A percentile compares a stretch with the other conserved stretches of the same genome.
Conservation (phyloP, 23 tunicate genomes). For the Corella eumyota region DNA sequence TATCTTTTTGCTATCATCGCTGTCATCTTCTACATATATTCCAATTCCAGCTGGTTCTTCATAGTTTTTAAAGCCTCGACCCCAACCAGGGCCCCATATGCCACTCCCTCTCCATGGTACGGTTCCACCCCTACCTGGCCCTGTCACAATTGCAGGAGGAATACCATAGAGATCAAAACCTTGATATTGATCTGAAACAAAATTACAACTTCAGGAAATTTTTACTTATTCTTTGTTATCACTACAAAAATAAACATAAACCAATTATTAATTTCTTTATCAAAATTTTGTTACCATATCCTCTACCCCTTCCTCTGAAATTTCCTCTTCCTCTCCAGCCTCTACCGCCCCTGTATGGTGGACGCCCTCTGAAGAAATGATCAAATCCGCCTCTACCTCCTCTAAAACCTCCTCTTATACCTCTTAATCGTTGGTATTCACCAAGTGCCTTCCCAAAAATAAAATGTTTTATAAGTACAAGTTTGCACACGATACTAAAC, state of each 20-base stretch:
- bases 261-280: too few relatives aligned
- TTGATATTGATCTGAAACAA: too few relatives aligned
- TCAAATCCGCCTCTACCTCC: slow-evolving; percentile 47
- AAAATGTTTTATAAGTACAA: neutral
- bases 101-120: slow-evolving; percentile 37
- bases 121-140: slow-evolving; percentile 31
- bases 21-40: slow-evolving; percentile 60
- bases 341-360: slow-evolving; percentile 37
- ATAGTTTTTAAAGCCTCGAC: slow-evolving; percentile 20
- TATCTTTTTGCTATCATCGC: slow-evolving; percentile 19
- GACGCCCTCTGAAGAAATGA: slow-evolving; percentile 54
- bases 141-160: slow-evolving; percentile 14
- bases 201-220: too few relatives aligned
- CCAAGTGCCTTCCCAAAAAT: slow-evolving; percentile 21
- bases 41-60: slow-evolving; percentile 72
- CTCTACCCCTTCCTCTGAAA: slow-evolving; percentile 58
- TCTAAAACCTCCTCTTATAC: slow-evolving; percentile 24
- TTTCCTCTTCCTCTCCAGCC: slow-evolving; percentile 33
- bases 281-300: too few relatives aligned
- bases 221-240: too few relatives aligned
- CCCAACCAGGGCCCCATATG: slow-evolving; percentile 14
- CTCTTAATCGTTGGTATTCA: slow-evolving; percentile 33
- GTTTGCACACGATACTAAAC: too few relatives aligned
- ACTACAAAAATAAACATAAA: too few relatives aligned
- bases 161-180: too few relatives aligned